phyloP scores from a whole-genome alignment of 2,797 vertebrate genomes.

The Ctenopoma kingsleyae region DNA sequence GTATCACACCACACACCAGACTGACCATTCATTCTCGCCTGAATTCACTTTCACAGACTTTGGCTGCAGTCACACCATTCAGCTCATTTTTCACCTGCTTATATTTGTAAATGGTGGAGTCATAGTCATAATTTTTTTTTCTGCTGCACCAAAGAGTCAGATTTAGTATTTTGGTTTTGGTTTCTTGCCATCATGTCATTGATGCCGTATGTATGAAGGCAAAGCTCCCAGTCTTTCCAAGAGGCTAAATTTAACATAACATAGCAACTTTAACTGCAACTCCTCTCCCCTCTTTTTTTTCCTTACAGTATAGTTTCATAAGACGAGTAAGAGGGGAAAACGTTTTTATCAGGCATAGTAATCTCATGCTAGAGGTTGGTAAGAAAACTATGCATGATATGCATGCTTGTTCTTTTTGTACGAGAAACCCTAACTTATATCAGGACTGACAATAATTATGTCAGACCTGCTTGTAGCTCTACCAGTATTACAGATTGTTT shows the following conservation, averaged over 20 bases:
- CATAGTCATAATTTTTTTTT: slow-evolving; percentile 23
- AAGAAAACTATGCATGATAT: slow-evolving; percentile 68
- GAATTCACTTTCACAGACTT: slow-evolving; percentile 36
- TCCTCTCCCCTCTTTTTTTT: slow-evolving; percentile 72
- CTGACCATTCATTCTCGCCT: slow-evolving; percentile 33
- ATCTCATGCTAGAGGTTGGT: slow-evolving; percentile 99
- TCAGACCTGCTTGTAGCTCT: slow-evolving; percentile 23
- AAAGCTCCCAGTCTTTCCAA: slow-evolving; percentile 62
- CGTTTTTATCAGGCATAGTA: slow-evolving; percentile 99
- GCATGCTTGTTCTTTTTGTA: slow-evolving; percentile 64
- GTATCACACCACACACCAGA: slow-evolving; percentile 41
- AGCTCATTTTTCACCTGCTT: slow-evolving; percentile 43
- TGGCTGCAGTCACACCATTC: slow-evolving; percentile 30
- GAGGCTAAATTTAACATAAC: slow-evolving; percentile 10
- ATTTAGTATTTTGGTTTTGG: slow-evolving; percentile 33
- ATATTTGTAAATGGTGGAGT: slow-evolving; percentile 26
- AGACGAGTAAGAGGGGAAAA: slow-evolving; percentile 96
- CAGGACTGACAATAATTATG: neutral
- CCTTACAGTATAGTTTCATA: slow-evolving; percentile 96
- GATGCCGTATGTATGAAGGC: slow-evolving; percentile 20
- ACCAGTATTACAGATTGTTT: neutral
- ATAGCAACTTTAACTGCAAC: slow-evolving; percentile 5
- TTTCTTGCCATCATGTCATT: slow-evolving; percentile 21
- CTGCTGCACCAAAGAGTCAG: slow-evolving; percentile 11
- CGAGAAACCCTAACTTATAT: slow-evolving; percentile 35